A percentile compares a stretch with the other conserved stretches of the same genome.
Conservation (phyloP, 2,113 vertebrate genomes). For the Dolichallabes microphthalmus region DNA sequence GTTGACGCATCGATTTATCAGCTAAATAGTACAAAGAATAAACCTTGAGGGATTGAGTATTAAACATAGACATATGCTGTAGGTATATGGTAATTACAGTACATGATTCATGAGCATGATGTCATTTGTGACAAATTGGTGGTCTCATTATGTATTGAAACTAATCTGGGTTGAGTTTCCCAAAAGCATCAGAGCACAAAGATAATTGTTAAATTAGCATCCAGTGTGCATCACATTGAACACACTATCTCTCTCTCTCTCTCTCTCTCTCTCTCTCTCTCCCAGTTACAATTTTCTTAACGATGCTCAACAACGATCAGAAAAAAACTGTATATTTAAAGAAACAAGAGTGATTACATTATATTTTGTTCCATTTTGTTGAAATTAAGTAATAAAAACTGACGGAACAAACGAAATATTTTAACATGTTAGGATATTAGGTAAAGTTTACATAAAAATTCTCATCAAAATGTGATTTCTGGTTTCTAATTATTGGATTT, state of each 20-base stretch:
- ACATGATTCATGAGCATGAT: background rate
- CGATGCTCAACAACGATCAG: background rate
- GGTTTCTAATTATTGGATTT: background rate
- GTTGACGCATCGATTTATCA: background rate
- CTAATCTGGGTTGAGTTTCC: background rate
- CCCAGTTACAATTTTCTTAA: background rate
- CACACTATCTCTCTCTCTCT: no score
- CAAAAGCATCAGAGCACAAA: background rate
- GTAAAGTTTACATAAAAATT: background rate
- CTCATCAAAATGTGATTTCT: background rate
- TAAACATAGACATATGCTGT: background rate
- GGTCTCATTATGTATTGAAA: background rate
- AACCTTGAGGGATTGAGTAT: background rate
- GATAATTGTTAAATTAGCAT: slow-evolving; percentile 6
- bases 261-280: background rate
- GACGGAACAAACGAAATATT: background rate
- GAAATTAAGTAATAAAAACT: background rate
- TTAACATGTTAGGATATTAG: background rate
- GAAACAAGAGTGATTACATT: background rate
- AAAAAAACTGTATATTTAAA: background rate
- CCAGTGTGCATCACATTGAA: background rate
- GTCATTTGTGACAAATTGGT: background rate
- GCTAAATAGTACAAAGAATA: background rate
- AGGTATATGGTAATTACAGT: background rate
- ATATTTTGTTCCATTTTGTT: background rate